Base-by-base conservation (phyloP, 1,140 invertebrate genomes). In the Ditylenchus dipsaci region DNA sequence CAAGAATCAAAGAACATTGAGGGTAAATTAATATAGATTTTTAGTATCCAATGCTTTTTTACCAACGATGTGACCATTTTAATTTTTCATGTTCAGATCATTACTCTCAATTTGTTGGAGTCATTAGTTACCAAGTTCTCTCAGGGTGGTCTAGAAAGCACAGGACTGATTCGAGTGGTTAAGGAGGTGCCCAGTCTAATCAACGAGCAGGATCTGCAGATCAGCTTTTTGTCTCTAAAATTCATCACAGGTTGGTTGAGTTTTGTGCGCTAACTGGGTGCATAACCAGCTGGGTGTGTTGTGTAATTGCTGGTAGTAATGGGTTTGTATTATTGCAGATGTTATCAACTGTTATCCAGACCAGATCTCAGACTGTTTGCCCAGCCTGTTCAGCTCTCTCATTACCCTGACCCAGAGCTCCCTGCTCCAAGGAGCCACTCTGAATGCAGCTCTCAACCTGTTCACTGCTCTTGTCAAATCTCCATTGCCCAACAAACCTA, bases 1-100 rank as follows among this genome's bases (percentile, higher is more conserved):
- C 45, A 97, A 98, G 85, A 98, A 98, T 86, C 93, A 97, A 83
- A 87, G 95, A 72, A 91, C 93, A 26, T 84, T 98, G 21, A 19
- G 75, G 45, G 73, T 75, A 8, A 56, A n/a, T 68, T 30, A n/a
- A n/a, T n/a, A n/a, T n/a, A n/a, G n/a, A n/a, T n/a, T n/a, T 0
- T 15, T 68, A 67, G 43, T 68, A 7, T 27, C 17, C 9, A 65
- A 23, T 68, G 65, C n/a, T 33, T 8, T 3, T 13, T 23, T 7
- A 26, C 8, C 43, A 11, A 8, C 26, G 13, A 19, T 69, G 15
- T 68, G n/a, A n/a, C n/a, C n/a, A n/a, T n/a, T n/a, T 33, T 13
- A 27, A 47, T 26, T 76, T 33, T 49, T 65, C n/a, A 1, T 38
- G 1, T 75, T 49, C 95, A 97, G 85, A 84, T 98, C 5, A 89